These are phyloP conservation scores for Cheilosia urbana DNA, from an alignment of 2,888 invertebrate genomes.

Conservation along the genomic window DNA sequence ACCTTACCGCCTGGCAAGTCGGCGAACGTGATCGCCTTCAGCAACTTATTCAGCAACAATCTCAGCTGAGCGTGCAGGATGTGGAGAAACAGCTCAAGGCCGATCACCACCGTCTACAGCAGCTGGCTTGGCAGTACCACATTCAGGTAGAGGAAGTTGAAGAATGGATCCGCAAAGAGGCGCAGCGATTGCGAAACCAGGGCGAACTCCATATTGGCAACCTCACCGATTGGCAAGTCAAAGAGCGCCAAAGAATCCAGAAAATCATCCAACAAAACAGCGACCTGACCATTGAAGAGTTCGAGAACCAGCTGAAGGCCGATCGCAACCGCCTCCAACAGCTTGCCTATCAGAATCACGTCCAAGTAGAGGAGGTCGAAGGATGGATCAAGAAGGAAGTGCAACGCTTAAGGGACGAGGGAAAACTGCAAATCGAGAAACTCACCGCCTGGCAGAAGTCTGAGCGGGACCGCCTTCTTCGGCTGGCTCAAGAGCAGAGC, in stretches of 20 bases:
- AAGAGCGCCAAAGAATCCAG: slow-evolving; percentile 79
- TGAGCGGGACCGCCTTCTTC: slow-evolving; percentile 79
- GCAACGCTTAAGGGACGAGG: slow-evolving; percentile 80
- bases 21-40: slow-evolving; percentile 81
- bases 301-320: slow-evolving; percentile 80
- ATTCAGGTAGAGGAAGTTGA: slow-evolving; percentile 81
- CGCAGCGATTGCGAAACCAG: slow-evolving; percentile 79
- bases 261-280: slow-evolving; percentile 80
- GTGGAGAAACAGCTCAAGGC: slow-evolving; percentile 80
- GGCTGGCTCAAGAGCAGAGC: slow-evolving; percentile 77
- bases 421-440: slow-evolving; percentile 80
- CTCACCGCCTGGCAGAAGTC: slow-evolving; percentile 81
- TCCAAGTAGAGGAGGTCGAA: slow-evolving; percentile 81
- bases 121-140: slow-evolving; percentile 80
- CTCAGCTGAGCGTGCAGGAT: slow-evolving; percentile 79
- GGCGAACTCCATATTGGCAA: slow-evolving; percentile 78
- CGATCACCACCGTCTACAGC: slow-evolving; percentile 81
- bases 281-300: slow-evolving; percentile 80
- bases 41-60: slow-evolving; percentile 79
- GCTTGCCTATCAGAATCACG: slow-evolving; percentile 80
- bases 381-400: slow-evolving; percentile 81
- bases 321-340: slow-evolving; percentile 79
- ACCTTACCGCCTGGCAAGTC: slow-evolving; percentile 81
- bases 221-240: slow-evolving; percentile 80
- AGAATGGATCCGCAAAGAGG: slow-evolving; percentile 81